Conservation (phyloP, 2,888 invertebrate species). For the Calameuta idolon region DNA sequence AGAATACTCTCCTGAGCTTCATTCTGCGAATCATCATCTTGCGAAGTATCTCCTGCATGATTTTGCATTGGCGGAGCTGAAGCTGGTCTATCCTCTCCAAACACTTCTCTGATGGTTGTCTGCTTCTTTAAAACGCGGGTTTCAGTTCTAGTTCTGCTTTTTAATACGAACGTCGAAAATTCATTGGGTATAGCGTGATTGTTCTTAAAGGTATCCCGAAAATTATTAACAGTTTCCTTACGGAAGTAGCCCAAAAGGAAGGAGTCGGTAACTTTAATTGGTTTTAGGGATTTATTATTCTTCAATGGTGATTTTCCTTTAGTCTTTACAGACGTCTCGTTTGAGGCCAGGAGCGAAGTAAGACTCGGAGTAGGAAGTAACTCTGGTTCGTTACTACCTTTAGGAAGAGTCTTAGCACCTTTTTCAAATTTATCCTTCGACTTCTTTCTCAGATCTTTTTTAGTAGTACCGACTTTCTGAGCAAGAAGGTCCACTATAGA, state of each 20-base stretch:
- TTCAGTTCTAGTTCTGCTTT: slow-evolving; percentile 81
- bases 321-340: slow-evolving; percentile 34
- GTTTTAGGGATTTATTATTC: slow-evolving; percentile 47
- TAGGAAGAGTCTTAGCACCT: slow-evolving; percentile 70
- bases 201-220: slow-evolving; percentile 76
- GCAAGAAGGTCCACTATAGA: slow-evolving; percentile 78
- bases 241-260: slow-evolving; percentile 76
- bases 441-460: slow-evolving; percentile 67
- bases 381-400: slow-evolving; percentile 71
- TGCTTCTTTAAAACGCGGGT: slow-evolving; percentile 79
- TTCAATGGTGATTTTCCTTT: slow-evolving; percentile 52
- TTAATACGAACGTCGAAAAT: slow-evolving; percentile 79
- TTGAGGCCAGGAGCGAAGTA: slow-evolving; percentile 38
- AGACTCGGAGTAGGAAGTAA: slow-evolving; percentile 76
- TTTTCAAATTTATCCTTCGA: slow-evolving; percentile 69
- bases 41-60: slow-evolving; percentile 62
- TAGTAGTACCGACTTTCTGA: slow-evolving; percentile 74
- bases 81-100: slow-evolving; percentile 84
- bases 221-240: slow-evolving; percentile 77
- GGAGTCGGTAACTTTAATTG: slow-evolving; percentile 67
- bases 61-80: slow-evolving; percentile 82
- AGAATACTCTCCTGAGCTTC: slow-evolving; percentile 43
- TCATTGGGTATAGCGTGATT: slow-evolving; percentile 72
- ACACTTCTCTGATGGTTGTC: slow-evolving; percentile 85
- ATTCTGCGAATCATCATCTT: slow-evolving; percentile 61